These are phyloP conservation scores for Wasmannia auropunctata DNA, from an alignment of 1,140 invertebrate species.

Conservation along the genomic window DNA sequence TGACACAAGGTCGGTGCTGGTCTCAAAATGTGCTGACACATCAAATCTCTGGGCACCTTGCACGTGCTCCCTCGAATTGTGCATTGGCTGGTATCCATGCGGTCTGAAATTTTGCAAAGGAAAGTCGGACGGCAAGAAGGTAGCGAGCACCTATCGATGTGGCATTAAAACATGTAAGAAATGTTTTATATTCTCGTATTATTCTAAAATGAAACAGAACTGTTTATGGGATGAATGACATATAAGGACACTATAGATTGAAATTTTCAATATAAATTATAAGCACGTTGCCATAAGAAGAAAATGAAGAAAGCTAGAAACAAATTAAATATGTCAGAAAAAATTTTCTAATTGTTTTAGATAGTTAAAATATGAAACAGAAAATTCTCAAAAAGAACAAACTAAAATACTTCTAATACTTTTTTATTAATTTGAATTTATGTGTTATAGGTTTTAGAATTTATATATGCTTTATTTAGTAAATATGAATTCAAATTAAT, in stretches of 20 bases:
- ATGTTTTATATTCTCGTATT: conserved; percentile 94
- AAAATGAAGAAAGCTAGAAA: conserved; percentile 11
- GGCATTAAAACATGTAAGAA: conserved; percentile 97
- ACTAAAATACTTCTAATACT: not conserved
- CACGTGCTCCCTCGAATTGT: conserved; percentile 92
- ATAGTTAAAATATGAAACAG: not conserved
- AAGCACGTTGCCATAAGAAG: not conserved
- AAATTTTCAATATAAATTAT: conserved; percentile 26
- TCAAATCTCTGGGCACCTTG: conserved; percentile 90
- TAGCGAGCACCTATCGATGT: conserved; percentile 91
- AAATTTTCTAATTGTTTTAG: not conserved
- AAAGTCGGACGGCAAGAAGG: conserved; percentile 87
- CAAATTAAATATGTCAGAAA: conserved; percentile 14
- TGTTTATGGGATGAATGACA: conserved; percentile 96
- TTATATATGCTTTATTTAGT: not conserved
- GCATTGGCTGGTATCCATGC: conserved; percentile 95
- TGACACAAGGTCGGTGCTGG: conserved; percentile 72
- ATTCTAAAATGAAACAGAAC: conserved; percentile 92
- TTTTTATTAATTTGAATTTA: conserved; percentile 24
- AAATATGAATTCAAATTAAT: not conserved
- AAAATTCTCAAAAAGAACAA: conserved; percentile 2
- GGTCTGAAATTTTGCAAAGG: conserved; percentile 97
- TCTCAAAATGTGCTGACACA: conserved; percentile 87
- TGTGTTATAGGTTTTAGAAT: conserved; percentile 39
- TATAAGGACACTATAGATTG: conserved; percentile 70